Base-by-base conservation (phyloP, 1,140 invertebrate species). In the Tetramorium alpestre region DNA sequence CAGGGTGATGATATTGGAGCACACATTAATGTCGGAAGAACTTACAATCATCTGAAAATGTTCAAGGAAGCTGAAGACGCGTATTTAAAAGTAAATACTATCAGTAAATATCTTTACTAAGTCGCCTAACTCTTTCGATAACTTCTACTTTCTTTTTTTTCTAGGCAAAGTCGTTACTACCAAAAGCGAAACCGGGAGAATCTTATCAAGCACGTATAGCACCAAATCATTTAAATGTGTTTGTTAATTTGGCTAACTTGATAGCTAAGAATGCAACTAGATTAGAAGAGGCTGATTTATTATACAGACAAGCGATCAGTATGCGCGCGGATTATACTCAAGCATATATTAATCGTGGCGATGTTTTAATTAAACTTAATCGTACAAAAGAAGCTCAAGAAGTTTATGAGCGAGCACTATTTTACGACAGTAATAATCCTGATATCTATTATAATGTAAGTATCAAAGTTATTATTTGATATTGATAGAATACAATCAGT, bases 321-420 rank as follows among this genome's bases (percentile, higher is more conserved):
- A 99, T 99, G 99, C 96, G 99, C 88, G 97, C 98, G 16, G 99
- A 99, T 96, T 99, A 99, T 94, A 99, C 99, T 0, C 98, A 99
- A 94, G 99, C 99, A 6, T 99, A 99, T 93, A 99, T 99, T 89
- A 99, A 99, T 95, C 96, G 99, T 72, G 99, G 99, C 0, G 99
- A 99, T 95, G 98, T 99, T 94, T 96, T 99, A 62, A 98, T 99
- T 92, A 99, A 99, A 96, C 96, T 99, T 91, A 99, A 99, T 95
- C 97, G 98, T 87, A 99, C 98, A 5, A 97, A 98, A 92, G 99
- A 99, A 95, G 99, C 99, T 0, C 98, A 99, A 94, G 97, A 99
- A 93, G 98, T 99, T 33, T 99, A 99, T 93, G 98, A 99, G 93
- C 96, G 98, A 93, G 99, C 99, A 0, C 95, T 99, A 28, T 97